Evolutionary conservation across 2,113 vertebrate genomes (phyloP).

Genomic region (Callionymus lyra): DNA sequence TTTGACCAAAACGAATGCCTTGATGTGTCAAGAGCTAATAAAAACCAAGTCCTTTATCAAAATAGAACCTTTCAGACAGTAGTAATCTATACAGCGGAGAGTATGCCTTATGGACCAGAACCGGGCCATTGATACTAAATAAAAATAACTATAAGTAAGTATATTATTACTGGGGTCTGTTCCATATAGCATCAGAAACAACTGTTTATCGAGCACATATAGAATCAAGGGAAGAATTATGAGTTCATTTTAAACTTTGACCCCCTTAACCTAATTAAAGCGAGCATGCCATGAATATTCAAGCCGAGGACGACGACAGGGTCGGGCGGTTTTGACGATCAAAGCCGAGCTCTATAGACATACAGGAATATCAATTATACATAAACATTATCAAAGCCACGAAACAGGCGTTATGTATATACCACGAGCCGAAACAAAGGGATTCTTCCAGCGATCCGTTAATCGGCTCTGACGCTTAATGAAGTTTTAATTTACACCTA

Average conservation of each 20-base stretch:
- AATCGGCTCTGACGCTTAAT: constrained; percentile 63
- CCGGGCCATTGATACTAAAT: too few relatives aligned
- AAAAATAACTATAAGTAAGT: too few relatives aligned
- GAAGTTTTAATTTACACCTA: constrained; percentile 75
- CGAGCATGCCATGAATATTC: constrained; percentile 18
- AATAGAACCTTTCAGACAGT: too few relatives aligned
- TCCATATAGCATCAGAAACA: too few relatives aligned
- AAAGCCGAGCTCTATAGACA: constrained; percentile 27
- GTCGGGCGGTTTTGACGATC: constrained; percentile 15
- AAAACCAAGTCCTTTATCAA: too few relatives aligned
- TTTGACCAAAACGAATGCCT: too few relatives aligned
- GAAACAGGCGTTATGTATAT: constrained; percentile 4
- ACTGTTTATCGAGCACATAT: too few relatives aligned
- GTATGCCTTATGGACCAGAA: too few relatives aligned
- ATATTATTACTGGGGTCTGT: too few relatives aligned
- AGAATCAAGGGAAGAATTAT: neutral
- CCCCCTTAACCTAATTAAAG: constrained; percentile 9
- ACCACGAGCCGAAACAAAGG: constrained; percentile 48
- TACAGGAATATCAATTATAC: constrained; percentile 22
- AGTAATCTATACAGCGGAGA: too few relatives aligned
- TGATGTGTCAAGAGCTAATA: too few relatives aligned
- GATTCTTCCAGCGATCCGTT: constrained; percentile 23
- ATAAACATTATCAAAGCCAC: constrained; percentile 35
- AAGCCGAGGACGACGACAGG: constrained; percentile 5
- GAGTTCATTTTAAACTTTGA: constrained; percentile 19